Evolutionary conservation across 1,140 invertebrate genomes (phyloP).

Genomic region (Macrostomum lignano): DNA sequence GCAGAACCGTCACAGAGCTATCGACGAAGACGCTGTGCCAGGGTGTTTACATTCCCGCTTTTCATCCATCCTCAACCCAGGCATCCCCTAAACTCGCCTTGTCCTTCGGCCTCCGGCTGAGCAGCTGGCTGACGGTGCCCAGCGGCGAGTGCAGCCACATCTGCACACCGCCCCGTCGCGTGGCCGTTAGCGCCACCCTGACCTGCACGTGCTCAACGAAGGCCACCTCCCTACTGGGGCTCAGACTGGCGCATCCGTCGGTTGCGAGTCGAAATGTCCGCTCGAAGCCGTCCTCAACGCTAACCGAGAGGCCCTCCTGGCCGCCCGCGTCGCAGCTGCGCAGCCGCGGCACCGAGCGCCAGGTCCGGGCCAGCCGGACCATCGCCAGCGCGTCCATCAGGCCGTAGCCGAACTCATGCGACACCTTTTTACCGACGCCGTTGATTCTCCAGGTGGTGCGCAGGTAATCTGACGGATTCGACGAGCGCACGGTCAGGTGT

Average conservation of each 20-base stretch:
- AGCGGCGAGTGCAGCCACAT: slow-evolving; percentile 8
- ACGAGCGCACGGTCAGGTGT: slow-evolving; percentile 38
- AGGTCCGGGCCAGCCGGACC: slow-evolving; percentile 51
- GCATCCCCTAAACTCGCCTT: too few species aligned
- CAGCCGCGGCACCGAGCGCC: slow-evolving; percentile 62
- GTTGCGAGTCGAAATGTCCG: too few species aligned
- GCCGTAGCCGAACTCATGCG: slow-evolving; percentile 41
- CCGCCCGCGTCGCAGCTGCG: slow-evolving; percentile 58
- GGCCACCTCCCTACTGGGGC: slow-evolving; percentile 27
- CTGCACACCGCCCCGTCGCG: slow-evolving; percentile 3
- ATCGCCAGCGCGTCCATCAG: slow-evolving; percentile 73
- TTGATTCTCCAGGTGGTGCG: slow-evolving; percentile 40
- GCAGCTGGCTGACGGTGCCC: slow-evolving; percentile 8
- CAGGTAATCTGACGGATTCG: background rate
- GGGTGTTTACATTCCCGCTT: too few species aligned
- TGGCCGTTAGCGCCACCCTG: slow-evolving; percentile 32
- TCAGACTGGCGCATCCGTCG: slow-evolving; percentile 5
- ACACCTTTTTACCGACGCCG: slow-evolving; percentile 33
- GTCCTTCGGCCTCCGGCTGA: slow-evolving; percentile 7
- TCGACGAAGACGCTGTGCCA: too few species aligned
- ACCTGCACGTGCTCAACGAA: slow-evolving; percentile 48
- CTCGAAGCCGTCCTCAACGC: too few species aligned
- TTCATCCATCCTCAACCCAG: too few species aligned
- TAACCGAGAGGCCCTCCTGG: too few species aligned
- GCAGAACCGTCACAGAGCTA: too few species aligned